Evolutionary conservation across 2,888 invertebrate species (phyloP), one percentile per base, ranked within the genome.

Genomic region (Cephus runcator): DNA sequence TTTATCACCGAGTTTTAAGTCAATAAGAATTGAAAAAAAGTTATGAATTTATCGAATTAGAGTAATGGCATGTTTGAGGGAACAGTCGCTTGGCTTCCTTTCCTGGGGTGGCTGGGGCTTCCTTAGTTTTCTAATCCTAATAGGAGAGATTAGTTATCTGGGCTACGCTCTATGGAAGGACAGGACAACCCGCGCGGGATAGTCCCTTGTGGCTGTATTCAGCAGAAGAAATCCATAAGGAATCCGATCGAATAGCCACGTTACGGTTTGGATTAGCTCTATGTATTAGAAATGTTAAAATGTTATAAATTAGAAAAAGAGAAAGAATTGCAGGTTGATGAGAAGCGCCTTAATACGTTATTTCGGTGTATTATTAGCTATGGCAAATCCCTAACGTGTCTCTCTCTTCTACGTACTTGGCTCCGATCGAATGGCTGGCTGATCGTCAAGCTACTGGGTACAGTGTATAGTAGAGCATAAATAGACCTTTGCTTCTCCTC

Each of bases 61-160:
- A 69, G 12, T 35, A 69, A 88, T 85, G 86, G 83, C 82, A 74
- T 86, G 87, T 74, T 2, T 33, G 33, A 79, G 68, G 74, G 69
- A 56, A 69, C 56, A 75, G 30, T 40, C 74, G 11, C 36, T 23
- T 69, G 79, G 23, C 23, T 34, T 87, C 69, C 1, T 89, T 73
- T 79, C 69, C 6, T 89, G 89, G 89, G 69, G 34, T 6, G 87
- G 87, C 31, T 89, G 89, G 89, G 68, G 84, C 2, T 86, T 88
- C 36, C 35, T 89, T 76, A 88, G 80, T 79, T 86, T 87, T 56
- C 56, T 89, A 12, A 76, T 88, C n/a, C 56, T 87, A 35, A 68
- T 84, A 0, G 78, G 69, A 11, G 82, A 73, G 34, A 80, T 87
- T n/a, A 79, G 40, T 69, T 89, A 85, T 79, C 77, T 87, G 6